Base-by-base conservation (phyloP, 2,888 invertebrate genomes). In the Acholoe squamosa region DNA sequence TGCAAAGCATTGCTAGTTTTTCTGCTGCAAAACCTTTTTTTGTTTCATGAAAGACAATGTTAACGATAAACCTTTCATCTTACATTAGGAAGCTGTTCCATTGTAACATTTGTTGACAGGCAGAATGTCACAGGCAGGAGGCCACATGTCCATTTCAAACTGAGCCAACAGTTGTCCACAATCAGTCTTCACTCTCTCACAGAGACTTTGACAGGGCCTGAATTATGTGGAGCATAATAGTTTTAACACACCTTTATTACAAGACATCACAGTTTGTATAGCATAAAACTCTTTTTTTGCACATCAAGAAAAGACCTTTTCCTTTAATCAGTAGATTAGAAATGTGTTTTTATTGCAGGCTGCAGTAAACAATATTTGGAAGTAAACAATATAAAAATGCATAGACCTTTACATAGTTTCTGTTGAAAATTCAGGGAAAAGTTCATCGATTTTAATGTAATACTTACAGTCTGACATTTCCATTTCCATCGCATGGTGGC, bases 61-160 rank as follows among this genome's bases (percentile, higher is more conserved):
- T 54, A 54, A 54, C 19, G n/a, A n/a, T 61, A 61, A 61, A 61
- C 19, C n/a, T n/a, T 0, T n/a, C 19, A 61, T n/a, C 61, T 61
- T 43, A 43, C 61, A n/a, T 61, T n/a, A 61, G 14, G 61, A 61
- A 43, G 43, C 43, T 61, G 61, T 61, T n/a, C 61, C 61, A 61
- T 61, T 14, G 61, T 61, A 61, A 19, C 61, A 61, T 19, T 61
- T 61, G 19, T n/a, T 19, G 5, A n/a, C 61, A 7, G 19, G 61
- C n/a, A 61, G 61, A 61, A n/a, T 61, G 61, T 61, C 61, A 61
- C 61, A 61, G 61, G 19, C 61, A n/a, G n/a, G 19, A n/a, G 61
- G 61, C 61, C 61, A 61, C n/a, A n/a, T 43, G 5, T 43, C 43
- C 43, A 43, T 43, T 7, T n/a, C 3, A 19, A 61, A 61, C 61